Evolutionary conservation across 1,140 invertebrate genomes (phyloP).

Genomic region (Vanessa tameamea): DNA sequence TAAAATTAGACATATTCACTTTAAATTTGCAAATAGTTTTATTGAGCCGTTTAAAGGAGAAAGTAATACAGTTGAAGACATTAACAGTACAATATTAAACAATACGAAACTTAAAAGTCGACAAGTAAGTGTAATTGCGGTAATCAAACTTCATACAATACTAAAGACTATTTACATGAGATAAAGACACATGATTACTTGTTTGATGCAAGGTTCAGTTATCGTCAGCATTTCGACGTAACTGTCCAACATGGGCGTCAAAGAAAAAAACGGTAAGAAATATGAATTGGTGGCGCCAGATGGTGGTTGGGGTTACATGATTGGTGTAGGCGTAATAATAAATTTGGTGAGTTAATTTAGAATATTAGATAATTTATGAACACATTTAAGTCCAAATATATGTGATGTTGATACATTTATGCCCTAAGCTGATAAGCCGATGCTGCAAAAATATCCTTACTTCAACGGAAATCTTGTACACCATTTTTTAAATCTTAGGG

Average conservation of each 20-base stretch:
- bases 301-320: slow-evolving; percentile 68
- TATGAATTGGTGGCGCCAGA: slow-evolving; percentile 61
- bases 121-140: slow-evolving; percentile 1
- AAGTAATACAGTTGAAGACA: no score
- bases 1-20: no score
- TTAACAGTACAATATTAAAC: background rate
- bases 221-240: slow-evolving; percentile 21
- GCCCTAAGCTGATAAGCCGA: no score
- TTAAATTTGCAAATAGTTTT: no score
- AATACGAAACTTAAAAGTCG: background rate
- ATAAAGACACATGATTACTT: slow-evolving; percentile 36
- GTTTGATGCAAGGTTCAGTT: slow-evolving; percentile 28
- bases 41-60: no score
- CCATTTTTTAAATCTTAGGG: no score
- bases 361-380: background rate
- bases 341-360: slow-evolving; percentile 53
- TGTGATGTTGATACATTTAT: no score
- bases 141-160: slow-evolving; percentile 24
- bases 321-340: slow-evolving; percentile 53
- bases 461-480: no score
- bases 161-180: slow-evolving; percentile 37
- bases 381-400: background rate
- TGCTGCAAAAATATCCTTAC: no score
- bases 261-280: slow-evolving; percentile 42
- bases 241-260: slow-evolving; percentile 39